Evolutionary conservation across 2,888 invertebrate genomes (phyloP), one percentile per base, ranked within the genome.

Genomic region (Alcis repandata): DNA sequence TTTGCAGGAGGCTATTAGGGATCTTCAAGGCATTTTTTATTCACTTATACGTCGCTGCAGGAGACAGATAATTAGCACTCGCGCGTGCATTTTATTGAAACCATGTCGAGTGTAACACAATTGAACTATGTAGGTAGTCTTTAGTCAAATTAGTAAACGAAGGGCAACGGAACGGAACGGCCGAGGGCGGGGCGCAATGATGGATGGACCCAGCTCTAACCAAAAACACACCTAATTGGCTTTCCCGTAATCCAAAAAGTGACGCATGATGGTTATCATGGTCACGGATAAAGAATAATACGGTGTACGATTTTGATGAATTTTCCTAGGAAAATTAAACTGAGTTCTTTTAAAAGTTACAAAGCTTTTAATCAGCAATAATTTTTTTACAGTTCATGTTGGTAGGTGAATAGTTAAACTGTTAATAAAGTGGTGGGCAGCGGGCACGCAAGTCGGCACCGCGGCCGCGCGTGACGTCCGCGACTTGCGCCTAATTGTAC

Each of bases 141-240:
- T 69, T 64, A 65, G 65, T 69, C 61, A 64, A 65, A 68, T 71
- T 74, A 74, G 78, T 78, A 66, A 75, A 69, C 65, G 68, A 76
- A 76, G 72, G 73, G 79, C 82, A 83, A 76, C 80, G 78, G 74
- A 79, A 79, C 79, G 85, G 85, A 86, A 86, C 86, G 76, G 73
- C 62, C 63, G 70, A 77, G 85, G 89, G 90, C 89, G 91, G 86
- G 85, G 86, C 83, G 74, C 69, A 52, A 82, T 91, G 90, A 91
- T 90, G 87, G 88, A 91, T 90, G 88, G 82, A 80, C 78, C 75
- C 79, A 77, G 77, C 80, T 85, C 86, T 83, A 82, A 86, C 87
- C 86, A 88, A 91, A 91, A 91, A 86, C 83, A 83, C 83, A 84
- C 82, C 85, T 89, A 91, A 90, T 90, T 90, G 90, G 90, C 87